phyloP scores from a whole-genome alignment of 2,113 vertebrate genomes.

The Nanger granti region DNA sequence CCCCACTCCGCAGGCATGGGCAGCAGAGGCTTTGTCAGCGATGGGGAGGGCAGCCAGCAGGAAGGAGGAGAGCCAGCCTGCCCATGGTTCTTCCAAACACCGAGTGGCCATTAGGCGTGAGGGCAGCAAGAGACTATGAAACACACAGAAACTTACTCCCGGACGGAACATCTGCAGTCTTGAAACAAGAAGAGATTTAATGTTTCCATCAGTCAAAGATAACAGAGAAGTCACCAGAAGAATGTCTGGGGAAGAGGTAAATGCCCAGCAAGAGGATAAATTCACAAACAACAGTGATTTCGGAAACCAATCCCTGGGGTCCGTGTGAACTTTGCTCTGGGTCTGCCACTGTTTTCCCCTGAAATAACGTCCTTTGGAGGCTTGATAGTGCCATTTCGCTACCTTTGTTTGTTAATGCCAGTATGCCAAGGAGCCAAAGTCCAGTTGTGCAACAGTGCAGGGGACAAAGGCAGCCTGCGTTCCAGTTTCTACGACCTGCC shows the following conservation, averaged over 20 bases:
- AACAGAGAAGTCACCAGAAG: neutral
- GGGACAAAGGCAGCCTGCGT: neutral
- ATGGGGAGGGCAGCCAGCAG: neutral
- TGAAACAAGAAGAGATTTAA: conserved; percentile 60
- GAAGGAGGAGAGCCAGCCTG: neutral
- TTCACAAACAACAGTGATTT: neutral
- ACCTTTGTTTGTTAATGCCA: neutral
- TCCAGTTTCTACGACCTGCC: neutral
- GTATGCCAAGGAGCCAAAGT: conserved; percentile 30
- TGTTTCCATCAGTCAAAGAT: neutral
- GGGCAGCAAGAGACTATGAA: neutral
- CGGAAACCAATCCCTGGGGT: neutral
- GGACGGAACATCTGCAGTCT: conserved; percentile 34
- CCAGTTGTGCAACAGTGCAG: neutral
- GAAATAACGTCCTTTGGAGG: neutral
- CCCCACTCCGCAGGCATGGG: neutral
- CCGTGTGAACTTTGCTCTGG: neutral
- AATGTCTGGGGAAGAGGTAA: neutral
- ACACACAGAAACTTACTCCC: conserved; percentile 48
- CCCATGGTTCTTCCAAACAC: neutral
- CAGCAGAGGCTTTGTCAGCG: neutral
- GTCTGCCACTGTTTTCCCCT: neutral
- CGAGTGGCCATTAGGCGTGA: rapidly evolving
- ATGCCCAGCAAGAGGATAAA: no score
- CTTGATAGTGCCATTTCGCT: neutral